A percentile compares a stretch with the other conserved stretches of the same genome.
Evolutionary conservation across 2,113 vertebrate genomes (phyloP).

Genomic region (Hyla sarda): DNA sequence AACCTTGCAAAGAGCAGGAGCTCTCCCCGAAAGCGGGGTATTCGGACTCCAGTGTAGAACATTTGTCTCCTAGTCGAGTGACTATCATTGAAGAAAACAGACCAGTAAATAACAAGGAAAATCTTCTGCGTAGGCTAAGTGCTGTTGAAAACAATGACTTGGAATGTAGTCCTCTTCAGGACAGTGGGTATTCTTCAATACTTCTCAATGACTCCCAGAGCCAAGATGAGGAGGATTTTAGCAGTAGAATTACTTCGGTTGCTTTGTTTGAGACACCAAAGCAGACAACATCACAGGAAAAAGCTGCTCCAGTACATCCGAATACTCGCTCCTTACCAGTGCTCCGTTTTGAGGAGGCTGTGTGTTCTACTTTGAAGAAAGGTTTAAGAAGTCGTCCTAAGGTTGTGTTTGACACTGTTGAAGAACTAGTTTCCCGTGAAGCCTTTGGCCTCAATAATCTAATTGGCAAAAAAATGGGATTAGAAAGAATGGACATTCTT

Average conservation of each 20-base stretch:
- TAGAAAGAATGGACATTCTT: slow-evolving; percentile 83
- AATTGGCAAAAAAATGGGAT: slow-evolving; percentile 90
- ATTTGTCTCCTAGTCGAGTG: slow-evolving; percentile 53
- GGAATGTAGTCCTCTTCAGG: slow-evolving; percentile 64
- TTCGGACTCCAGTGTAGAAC: slow-evolving; percentile 52
- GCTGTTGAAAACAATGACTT: slow-evolving; percentile 65
- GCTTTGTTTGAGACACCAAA: slow-evolving; percentile 66
- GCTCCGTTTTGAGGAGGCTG: slow-evolving; percentile 79
- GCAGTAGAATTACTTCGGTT: slow-evolving; percentile 64
- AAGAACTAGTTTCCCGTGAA: slow-evolving; percentile 73
- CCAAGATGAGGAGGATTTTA: slow-evolving; percentile 62
- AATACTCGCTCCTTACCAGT: slow-evolving; percentile 74
- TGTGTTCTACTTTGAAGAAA: slow-evolving; percentile 84
- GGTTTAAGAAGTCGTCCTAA: slow-evolving; percentile 76
- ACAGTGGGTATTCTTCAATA: slow-evolving; percentile 79
- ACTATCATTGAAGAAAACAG: slow-evolving; percentile 65
- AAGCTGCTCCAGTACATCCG: slow-evolving; percentile 62
- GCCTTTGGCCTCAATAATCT: slow-evolving; percentile 78
- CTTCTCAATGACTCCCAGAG: slow-evolving; percentile 63
- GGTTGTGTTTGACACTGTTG: slow-evolving; percentile 78
- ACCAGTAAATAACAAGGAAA: slow-evolving; percentile 77
- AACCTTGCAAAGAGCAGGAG: slow-evolving; percentile 66
- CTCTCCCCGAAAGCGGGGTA: slow-evolving; percentile 63
- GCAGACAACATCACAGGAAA: slow-evolving; percentile 60
- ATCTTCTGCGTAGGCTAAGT: slow-evolving; percentile 57